These are phyloP conservation scores for Trichacis sp. DNA, from an alignment of 2,888 invertebrate species.

Conservation along the genomic window DNA sequence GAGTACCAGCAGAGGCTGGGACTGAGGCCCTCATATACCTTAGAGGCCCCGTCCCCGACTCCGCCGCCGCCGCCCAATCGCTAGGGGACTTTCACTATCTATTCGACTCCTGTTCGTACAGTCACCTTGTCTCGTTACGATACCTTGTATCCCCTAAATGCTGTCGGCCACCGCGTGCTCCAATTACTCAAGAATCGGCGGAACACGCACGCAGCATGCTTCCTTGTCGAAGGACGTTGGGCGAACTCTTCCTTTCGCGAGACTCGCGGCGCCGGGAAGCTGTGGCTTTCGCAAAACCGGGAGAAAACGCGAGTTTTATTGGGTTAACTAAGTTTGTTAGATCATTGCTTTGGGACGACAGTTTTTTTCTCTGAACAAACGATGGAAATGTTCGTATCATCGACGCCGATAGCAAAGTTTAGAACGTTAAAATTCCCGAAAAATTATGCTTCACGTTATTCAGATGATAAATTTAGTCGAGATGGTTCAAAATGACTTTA, in stretches of 20 bases:
- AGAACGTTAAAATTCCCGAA: too few species aligned
- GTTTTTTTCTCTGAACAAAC: too few species aligned
- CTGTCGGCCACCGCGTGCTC: constrained; percentile 43
- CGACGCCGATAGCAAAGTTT: too few species aligned
- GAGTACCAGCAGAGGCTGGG: constrained; percentile 64
- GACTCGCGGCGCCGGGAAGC: background rate
- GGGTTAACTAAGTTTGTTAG: too few species aligned
- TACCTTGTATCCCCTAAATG: constrained; percentile 56
- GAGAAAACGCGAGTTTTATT: too few species aligned
- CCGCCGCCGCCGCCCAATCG: constrained; percentile 37
- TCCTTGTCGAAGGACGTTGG: constrained; percentile 28
- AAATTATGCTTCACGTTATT: too few species aligned
- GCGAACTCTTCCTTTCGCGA: background rate
- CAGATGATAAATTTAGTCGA: too few species aligned
- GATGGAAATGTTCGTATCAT: too few species aligned
- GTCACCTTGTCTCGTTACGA: constrained; percentile 61
- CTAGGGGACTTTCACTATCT: constrained; percentile 66
- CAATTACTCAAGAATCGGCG: constrained; percentile 23
- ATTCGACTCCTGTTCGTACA: constrained; percentile 54
- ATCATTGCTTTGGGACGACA: too few species aligned
- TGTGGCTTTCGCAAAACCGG: background rate
- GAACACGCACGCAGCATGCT: constrained; percentile 11
- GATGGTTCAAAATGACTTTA: too few species aligned
- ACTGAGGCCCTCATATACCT: constrained; percentile 69
- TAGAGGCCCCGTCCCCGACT: constrained; percentile 53